Evolutionary conservation across 2,113 vertebrate species (phyloP).

Genomic region (Anseranas semipalmata): DNA sequence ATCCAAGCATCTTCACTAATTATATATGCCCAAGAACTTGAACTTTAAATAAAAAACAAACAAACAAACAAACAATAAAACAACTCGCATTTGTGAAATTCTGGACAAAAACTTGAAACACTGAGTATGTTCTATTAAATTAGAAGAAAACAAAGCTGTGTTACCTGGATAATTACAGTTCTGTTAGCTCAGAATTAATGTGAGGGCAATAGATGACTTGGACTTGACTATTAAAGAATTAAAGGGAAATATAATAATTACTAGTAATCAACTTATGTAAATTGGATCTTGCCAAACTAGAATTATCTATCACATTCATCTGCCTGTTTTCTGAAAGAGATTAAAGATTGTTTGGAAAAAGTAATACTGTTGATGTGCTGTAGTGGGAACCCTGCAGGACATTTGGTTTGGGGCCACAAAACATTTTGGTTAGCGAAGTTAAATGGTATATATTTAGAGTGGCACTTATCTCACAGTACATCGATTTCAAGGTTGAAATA

Average conservation of each 20-base stretch:
- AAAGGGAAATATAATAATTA: neutral
- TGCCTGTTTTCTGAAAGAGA: neutral
- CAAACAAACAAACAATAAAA: too few relatives aligned
- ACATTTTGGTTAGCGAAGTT: neutral
- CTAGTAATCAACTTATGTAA: neutral
- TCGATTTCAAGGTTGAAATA: neutral
- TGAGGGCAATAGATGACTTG: neutral
- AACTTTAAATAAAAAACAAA: neutral
- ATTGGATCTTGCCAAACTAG: neutral
- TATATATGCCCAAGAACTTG: neutral
- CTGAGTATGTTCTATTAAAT: neutral
- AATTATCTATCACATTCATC: neutral
- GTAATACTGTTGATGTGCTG: neutral
- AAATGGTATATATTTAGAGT: neutral
- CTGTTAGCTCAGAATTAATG: neutral
- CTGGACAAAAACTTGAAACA: neutral
- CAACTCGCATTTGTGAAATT: neutral
- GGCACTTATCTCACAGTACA: neutral
- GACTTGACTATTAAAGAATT: neutral
- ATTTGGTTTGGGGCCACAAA: neutral
- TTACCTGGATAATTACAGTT: neutral
- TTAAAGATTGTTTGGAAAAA: neutral
- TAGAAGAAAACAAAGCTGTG: neutral
- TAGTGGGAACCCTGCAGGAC: rapidly evolving
- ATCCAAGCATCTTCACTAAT: neutral